These are phyloP conservation scores for Crenichthys baileyi DNA, from an alignment of 2,797 vertebrate species.

Conservation along the genomic window DNA sequence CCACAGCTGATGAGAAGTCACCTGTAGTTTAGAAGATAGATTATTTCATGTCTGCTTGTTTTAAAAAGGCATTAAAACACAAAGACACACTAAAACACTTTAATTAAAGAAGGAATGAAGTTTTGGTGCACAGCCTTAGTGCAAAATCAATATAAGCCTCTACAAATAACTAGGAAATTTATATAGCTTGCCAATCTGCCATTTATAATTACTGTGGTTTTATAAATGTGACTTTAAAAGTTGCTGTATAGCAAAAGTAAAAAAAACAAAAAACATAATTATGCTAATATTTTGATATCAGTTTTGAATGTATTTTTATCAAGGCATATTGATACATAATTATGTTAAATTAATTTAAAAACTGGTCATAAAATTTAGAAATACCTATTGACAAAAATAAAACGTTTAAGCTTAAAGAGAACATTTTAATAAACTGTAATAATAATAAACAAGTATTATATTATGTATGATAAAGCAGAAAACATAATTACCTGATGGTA, in stretches of 20 bases:
- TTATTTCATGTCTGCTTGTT: not conserved
- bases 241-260: not conserved
- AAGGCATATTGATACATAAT: too few relatives aligned
- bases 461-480: not conserved
- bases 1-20: slow-evolving; percentile 82
- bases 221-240: not conserved
- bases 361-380: not conserved
- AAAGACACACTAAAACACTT: not conserved
- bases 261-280: too few relatives aligned
- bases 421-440: not conserved
- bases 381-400: not conserved
- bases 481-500: slow-evolving; percentile 78
- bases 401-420: not conserved
- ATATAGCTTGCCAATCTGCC: not conserved
- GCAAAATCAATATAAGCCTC: not conserved
- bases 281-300: too few relatives aligned
- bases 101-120: not conserved
- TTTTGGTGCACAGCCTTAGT: not conserved
- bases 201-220: not conserved
- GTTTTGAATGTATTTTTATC: too few relatives aligned
- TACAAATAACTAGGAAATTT: not conserved
- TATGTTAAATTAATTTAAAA: too few relatives aligned
- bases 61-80: too few relatives aligned
- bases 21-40: slow-evolving; percentile 54
- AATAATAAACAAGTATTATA: not conserved